Evolutionary conservation across 2,888 invertebrate genomes (phyloP).

Genomic region (Pristionchus arcanus): DNA sequence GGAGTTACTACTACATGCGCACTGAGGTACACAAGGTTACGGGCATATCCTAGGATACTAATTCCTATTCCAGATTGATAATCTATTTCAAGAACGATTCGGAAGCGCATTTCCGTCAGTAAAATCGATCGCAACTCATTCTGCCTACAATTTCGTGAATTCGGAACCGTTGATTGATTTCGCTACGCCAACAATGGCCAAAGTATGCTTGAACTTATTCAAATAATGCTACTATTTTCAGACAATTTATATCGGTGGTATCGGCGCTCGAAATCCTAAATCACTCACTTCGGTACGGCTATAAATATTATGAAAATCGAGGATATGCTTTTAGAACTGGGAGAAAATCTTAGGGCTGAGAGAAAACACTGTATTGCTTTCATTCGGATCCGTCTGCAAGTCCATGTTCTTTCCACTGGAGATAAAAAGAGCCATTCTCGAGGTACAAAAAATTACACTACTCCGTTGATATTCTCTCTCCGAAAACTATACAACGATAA

Average conservation of each 20-base stretch:
- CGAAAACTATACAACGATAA: neutral
- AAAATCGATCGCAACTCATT: neutral
- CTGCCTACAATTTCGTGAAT: slow-evolving; percentile 22
- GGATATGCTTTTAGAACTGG: neutral
- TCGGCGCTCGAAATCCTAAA: neutral
- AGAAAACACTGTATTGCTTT: neutral
- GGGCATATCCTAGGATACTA: neutral
- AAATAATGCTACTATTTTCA: neutral
- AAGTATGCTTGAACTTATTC: neutral
- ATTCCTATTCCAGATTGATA: neutral
- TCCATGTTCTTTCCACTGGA: neutral
- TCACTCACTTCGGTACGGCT: neutral
- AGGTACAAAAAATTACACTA: neutral
- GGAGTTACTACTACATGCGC: slow-evolving; percentile 11
- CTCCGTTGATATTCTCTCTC: neutral
- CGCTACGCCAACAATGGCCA: neutral
- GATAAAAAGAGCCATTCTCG: neutral
- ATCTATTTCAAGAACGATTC: neutral
- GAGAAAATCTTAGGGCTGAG: neutral
- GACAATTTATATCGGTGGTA: neutral
- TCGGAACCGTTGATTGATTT: slow-evolving; percentile 3
- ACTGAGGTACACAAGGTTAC: neutral
- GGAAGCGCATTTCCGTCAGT: neutral
- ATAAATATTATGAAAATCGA: neutral
- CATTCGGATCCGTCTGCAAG: slow-evolving; percentile 23